Evolutionary conservation across 2,797 vertebrate species (phyloP), one percentile per base, ranked within the genome.

Genomic region (Neosilurus mollespiculum): DNA sequence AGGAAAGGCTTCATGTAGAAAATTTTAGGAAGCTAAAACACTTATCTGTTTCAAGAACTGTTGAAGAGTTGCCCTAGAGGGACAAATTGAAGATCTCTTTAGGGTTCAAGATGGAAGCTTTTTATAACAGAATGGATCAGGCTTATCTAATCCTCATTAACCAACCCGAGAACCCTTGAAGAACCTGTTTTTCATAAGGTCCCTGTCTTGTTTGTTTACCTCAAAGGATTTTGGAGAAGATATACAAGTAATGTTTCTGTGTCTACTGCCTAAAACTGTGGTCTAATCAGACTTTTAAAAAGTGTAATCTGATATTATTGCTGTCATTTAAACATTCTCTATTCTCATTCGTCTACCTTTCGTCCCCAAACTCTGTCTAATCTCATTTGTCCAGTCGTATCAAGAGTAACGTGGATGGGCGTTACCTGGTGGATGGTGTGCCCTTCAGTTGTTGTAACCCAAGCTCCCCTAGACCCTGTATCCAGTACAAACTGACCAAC

Each of bases 381-480:
- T 67, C 18, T n/a, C 58, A 53, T 11, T 73, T 24, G 59, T 87
- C 10, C 54, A 95, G 95, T 82, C 94, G 94, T n/a, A 89, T 96
- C 81, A 95, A 94, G 87, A 96, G 95, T 91, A 96, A 96, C 0
- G 94, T 96, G 82, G 95, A 96, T 30, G 95, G 95, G 0, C 93
- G 93, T 34, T 96, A 96, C 88, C 87, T 96, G 89, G 61, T 95
- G 10, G 95, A 96, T 26, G 94, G 94, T 4, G 95, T 96, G 69
- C 95, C 95, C 0, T 96, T 96, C 91, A 96, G 95, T 73, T 96
- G 95, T 92, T 96, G 95, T 82, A 96, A 95, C 88, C 95, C 95
- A 76, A 92, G 87, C 88, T 96, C 95, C 84, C 95, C 95, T 0
- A 90, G 95, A 30, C 95, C 95, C 1, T 96, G 95, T 89, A 95